These are phyloP conservation scores for Cinclus cinclus DNA, from an alignment of 2,113 vertebrate species.

Conservation along the genomic window DNA sequence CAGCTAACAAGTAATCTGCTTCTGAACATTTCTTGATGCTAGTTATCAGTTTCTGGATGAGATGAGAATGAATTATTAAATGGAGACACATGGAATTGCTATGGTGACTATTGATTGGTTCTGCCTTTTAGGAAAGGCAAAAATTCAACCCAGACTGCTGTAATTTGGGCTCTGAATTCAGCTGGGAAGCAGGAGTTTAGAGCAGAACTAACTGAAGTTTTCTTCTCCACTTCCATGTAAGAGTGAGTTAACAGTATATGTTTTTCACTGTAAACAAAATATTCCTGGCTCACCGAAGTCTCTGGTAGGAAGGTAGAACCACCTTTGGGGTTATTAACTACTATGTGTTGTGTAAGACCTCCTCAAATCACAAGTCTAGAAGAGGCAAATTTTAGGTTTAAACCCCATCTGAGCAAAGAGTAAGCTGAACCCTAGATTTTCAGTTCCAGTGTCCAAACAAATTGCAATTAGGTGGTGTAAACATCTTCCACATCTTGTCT, in stretches of 20 bases:
- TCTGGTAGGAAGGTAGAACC: not conserved
- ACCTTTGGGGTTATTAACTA: not conserved
- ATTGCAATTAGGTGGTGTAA: not conserved
- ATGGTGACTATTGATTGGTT: not conserved
- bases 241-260: not conserved
- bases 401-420: not conserved
- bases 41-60: not conserved
- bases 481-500: not conserved
- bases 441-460: not conserved
- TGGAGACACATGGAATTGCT: not conserved
- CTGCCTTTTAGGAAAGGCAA: not conserved
- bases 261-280: not conserved
- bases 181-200: not conserved
- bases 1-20: not conserved
- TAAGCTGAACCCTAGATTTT: not conserved
- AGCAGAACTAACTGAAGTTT: not conserved
- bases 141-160: fast-evolving
- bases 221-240: not conserved
- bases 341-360: not conserved
- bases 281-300: not conserved
- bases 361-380: not conserved
- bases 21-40: not conserved
- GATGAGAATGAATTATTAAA: not conserved
- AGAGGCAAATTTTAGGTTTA: not conserved
- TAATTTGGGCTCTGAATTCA: not conserved